Percentiles rank a stretch among this genome's conserved stretches.
Evolutionary conservation across 1,140 invertebrate genomes (phyloP).

Genomic region (Trachymyrmex septentrionalis): DNA sequence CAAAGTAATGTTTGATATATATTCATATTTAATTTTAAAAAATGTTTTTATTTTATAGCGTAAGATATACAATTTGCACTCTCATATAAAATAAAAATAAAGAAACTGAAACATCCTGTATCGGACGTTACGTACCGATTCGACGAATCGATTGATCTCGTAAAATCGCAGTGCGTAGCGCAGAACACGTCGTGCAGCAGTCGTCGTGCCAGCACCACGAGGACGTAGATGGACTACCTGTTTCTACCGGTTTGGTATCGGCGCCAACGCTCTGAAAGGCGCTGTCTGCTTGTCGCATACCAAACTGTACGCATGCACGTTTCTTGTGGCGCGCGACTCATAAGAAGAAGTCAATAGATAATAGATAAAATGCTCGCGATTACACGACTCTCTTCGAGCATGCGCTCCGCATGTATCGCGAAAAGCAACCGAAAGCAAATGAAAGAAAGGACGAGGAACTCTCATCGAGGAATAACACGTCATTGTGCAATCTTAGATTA

Average conservation of each 20-base stretch:
- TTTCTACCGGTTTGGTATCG: constrained; percentile 78
- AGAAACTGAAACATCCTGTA: background rate
- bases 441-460: background rate
- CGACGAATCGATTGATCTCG: constrained; percentile 33
- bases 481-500: background rate
- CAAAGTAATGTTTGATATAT: background rate
- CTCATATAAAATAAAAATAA: background rate
- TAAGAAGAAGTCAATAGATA: constrained; percentile 69
- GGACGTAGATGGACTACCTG: constrained; percentile 78
- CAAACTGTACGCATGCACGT: constrained; percentile 54
- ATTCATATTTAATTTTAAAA: background rate
- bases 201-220: constrained; percentile 45
- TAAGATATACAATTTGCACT: background rate
- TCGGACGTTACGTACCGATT: constrained; percentile 1
- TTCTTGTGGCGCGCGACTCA: constrained; percentile 27
- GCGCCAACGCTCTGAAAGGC: constrained; percentile 74
- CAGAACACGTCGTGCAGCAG: constrained; percentile 40
- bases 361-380: constrained; percentile 65
- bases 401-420: constrained; percentile 2
- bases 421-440: background rate
- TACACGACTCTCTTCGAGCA: constrained; percentile 26
- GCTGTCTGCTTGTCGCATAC: constrained; percentile 69
- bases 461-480: background rate
- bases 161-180: constrained; percentile 58
- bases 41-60: background rate